Evolutionary conservation across 2,888 invertebrate species (phyloP).

Genomic region (Cephus runcator): DNA sequence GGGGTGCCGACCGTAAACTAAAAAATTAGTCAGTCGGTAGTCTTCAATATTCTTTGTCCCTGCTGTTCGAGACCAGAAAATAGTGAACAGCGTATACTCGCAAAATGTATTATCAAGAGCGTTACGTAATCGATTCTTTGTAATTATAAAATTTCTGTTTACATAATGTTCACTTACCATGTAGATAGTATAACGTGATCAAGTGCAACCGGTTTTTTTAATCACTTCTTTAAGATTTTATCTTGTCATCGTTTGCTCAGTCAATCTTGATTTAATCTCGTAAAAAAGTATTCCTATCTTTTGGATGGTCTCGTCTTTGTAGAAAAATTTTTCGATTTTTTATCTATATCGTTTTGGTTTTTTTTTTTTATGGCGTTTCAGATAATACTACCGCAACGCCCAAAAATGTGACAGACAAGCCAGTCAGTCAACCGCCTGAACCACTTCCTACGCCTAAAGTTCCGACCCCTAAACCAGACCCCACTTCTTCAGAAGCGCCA

Average conservation of each 20-base stretch:
- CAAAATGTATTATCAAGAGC: no score
- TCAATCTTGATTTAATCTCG: no score
- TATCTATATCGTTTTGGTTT: neutral
- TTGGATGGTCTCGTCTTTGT: neutral
- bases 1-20: neutral
- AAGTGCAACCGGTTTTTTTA: neutral
- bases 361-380: neutral
- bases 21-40: neutral
- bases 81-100: neutral
- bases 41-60: neutral
- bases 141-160: neutral
- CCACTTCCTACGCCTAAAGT: rapidly evolving
- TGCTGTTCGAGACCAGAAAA: neutral
- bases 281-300: no score
- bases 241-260: neutral
- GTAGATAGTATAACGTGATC: neutral
- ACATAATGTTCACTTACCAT: neutral
- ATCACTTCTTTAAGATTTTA: neutral
- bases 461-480: no score
- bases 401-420: neutral
- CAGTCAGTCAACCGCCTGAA: rapidly evolving
- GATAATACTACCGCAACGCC: neutral
- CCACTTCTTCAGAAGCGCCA: neutral
- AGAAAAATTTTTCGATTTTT: neutral
- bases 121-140: neutral